Percentiles rank a stretch among this genome's conserved stretches.
These are phyloP conservation scores for Scolopax rusticola DNA, from an alignment of 2,797 vertebrate species.

Conservation along the genomic window DNA sequence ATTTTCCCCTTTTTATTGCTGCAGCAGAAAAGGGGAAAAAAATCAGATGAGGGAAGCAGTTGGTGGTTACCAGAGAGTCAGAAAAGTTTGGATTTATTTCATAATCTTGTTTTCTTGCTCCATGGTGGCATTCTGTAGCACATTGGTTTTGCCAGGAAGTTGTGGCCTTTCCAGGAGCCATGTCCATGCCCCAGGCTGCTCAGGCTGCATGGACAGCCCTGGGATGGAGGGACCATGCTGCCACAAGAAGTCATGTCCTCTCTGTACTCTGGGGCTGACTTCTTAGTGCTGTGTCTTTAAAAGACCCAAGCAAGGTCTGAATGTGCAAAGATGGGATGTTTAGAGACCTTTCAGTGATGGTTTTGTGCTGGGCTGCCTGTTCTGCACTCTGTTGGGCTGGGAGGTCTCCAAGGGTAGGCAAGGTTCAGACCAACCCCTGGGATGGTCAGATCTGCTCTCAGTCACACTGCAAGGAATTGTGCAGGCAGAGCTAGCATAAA, in stretches of 20 bases:
- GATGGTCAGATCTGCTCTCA: not conserved
- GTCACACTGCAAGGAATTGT: not conserved
- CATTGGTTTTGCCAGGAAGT: not conserved
- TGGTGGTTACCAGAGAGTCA: slow-evolving; percentile 37
- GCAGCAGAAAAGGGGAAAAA: slow-evolving; percentile 59
- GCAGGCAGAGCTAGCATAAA: not conserved
- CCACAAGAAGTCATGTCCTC: not conserved
- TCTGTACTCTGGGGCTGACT: not conserved
- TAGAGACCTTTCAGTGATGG: not conserved
- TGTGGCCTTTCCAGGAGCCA: rapidly evolving
- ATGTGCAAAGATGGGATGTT: not conserved
- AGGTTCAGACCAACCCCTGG: rapidly evolving
- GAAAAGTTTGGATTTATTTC: slow-evolving; percentile 63
- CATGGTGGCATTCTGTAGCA: not conserved
- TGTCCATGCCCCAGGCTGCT: rapidly evolving
- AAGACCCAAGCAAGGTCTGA: not conserved
- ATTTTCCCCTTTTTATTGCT: slow-evolving; percentile 85
- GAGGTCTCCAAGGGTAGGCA: not conserved
- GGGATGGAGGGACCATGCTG: not conserved
- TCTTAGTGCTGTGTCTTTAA: not conserved
- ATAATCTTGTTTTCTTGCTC: slow-evolving; percentile 11
- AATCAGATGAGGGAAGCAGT: slow-evolving; percentile 55
- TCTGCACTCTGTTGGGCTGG: not conserved
- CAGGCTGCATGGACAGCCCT: not conserved
- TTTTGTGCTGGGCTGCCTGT: not conserved